phyloP scores from a whole-genome alignment of 1,140 invertebrate species.

The Triops longicaudatus region DNA sequence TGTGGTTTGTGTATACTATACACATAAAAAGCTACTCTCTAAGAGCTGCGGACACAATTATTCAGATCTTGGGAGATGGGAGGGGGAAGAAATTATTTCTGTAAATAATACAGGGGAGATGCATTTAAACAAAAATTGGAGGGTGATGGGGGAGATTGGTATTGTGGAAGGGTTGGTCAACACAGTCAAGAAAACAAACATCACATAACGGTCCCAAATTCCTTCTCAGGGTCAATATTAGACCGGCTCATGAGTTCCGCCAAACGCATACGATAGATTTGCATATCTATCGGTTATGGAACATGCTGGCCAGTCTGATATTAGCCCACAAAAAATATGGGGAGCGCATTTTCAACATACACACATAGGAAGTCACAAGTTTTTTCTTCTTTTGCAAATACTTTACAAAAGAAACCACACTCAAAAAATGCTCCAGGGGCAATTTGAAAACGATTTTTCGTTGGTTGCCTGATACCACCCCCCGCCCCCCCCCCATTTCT shows the following conservation, averaged over 20 bases:
- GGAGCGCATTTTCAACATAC: not conserved
- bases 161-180: not conserved
- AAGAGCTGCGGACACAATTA: conserved; percentile 6
- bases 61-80: conserved; percentile 11
- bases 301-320: not conserved
- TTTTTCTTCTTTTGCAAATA: conserved; percentile 25
- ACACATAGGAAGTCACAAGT: not conserved
- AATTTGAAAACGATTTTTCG: not conserved
- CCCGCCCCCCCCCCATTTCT: not conserved
- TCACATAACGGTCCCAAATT: conserved; percentile 11
- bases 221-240: too few relatives aligned
- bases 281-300: too few relatives aligned
- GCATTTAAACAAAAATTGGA: not conserved
- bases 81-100: not conserved
- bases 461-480: not conserved
- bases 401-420: not conserved
- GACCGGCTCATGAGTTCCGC: too few relatives aligned
- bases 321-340: not conserved
- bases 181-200: conserved; percentile 9
- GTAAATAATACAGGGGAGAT: not conserved
- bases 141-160: not conserved
- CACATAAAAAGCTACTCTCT: conserved; percentile 12
- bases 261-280: too few relatives aligned
- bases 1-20: not conserved
- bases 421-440: not conserved